A percentile compares a stretch with the other conserved stretches of the same genome.
phyloP scores from a whole-genome alignment of 2,888 invertebrate species.

The Orthonychiurus folsomi region DNA sequence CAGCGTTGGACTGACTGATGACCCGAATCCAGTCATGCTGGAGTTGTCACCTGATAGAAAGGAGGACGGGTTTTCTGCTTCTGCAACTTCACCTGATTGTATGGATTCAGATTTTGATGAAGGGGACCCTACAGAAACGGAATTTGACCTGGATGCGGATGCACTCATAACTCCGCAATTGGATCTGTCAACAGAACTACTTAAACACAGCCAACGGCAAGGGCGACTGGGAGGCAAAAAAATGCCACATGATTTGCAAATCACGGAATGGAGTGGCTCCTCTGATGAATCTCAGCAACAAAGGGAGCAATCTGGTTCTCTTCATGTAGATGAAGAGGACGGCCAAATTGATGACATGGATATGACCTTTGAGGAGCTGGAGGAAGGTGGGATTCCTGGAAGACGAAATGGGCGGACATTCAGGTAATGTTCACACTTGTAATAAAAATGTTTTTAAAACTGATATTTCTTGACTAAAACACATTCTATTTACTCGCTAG shows the following conservation, averaged over 20 bases:
- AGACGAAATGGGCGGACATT: background rate
- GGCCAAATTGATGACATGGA: background rate
- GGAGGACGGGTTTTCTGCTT: background rate
- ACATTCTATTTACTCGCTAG: background rate
- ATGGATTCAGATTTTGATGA: background rate
- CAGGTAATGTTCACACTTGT: too few relatives aligned
- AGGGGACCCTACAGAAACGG: background rate
- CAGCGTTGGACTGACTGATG: background rate
- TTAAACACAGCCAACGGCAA: background rate
- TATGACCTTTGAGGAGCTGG: background rate
- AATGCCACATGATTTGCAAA: background rate
- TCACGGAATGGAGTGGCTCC: background rate
- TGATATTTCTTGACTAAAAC: too few relatives aligned
- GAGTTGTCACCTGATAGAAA: background rate
- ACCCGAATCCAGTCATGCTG: too few relatives aligned
- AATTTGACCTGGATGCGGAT: background rate
- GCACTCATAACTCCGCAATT: background rate
- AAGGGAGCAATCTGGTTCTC: too few relatives aligned
- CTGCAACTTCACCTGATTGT: background rate
- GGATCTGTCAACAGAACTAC: background rate
- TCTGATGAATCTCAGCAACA: background rate
- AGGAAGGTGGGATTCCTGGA: background rate
- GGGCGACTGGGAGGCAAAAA: too few relatives aligned
- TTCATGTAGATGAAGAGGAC: background rate
- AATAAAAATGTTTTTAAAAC: too few relatives aligned